Conservation (phyloP, 1,140 invertebrate species). For the Pseudomyrmex gracilis region DNA sequence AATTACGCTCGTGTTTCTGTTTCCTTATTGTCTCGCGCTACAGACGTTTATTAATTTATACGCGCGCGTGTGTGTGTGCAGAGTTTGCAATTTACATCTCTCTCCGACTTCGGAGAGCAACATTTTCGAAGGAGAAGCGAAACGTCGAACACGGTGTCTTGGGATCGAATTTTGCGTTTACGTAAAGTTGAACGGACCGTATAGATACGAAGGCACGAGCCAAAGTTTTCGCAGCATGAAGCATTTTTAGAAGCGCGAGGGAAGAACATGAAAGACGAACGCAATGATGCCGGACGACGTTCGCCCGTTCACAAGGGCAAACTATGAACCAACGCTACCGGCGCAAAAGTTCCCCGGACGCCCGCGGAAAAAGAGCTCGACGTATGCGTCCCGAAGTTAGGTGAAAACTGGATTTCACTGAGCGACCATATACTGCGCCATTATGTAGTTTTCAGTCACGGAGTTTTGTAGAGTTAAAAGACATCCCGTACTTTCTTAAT, state of each 20-base stretch:
- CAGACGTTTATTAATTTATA: constrained; percentile 17
- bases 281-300: constrained; percentile 46
- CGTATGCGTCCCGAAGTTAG: constrained; percentile 30
- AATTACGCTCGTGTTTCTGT: constrained; percentile 24
- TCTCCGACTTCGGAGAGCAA: neutral
- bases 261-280: constrained; percentile 42
- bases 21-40: neutral
- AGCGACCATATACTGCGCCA: neutral
- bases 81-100: constrained; percentile 37
- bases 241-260: constrained; percentile 44
- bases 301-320: constrained; percentile 31
- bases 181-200: constrained; percentile 29
- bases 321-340: constrained; percentile 9
- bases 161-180: constrained; percentile 42
- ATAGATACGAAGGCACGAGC: constrained; percentile 28
- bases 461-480: constrained; percentile 38
- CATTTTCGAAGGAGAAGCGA: neutral
- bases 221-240: constrained; percentile 31
- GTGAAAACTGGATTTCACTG: constrained; percentile 31
- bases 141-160: constrained; percentile 8
- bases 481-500: constrained; percentile 16
- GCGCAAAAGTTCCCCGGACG: constrained; percentile 19
- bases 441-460: constrained; percentile 29
- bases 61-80: no score
- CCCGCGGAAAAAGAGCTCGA: constrained; percentile 30